Evolutionary conservation across 1,140 invertebrate genomes (phyloP), one percentile per base, ranked within the genome.

Genomic region (Drosophila orena): DNA sequence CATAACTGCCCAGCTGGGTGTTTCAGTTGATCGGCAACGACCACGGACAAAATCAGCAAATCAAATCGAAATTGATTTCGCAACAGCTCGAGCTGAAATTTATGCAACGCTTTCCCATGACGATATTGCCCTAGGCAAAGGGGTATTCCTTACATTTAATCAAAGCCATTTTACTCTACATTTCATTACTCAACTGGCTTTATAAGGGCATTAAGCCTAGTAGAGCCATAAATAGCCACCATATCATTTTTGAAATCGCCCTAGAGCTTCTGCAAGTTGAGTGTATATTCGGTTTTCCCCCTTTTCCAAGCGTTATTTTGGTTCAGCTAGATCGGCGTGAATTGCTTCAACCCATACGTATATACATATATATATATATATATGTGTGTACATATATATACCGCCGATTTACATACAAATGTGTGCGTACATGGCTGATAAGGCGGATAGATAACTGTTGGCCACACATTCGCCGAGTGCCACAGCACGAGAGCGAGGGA

Each of bases 41-140:
- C 69, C 58, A 76, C 42, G 38, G 40, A 54, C 40, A 52, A 81
- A 88, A 88, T 88, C 84, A 88, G 83, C 84, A 88, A 88, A 88
- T 79, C 83, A 88, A 88, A 88, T 88, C 37, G 56, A 79, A 79
- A 79, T 71, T 58, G 52, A 88, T 88, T 88, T 84, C 84, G 65
- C 79, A 83, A 89, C 55, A 55, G 47, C 42, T 62, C 46, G 47
- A 47, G 12, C 56, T 43, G 4, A 68, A 83, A 88, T 89, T 84
- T 78, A 78, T 78, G 76, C 76, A 78, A 77, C 66, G 24, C 12
- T 60, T 68, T 77, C 35, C 57, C 34, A 55, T 65, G 66, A 24
- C 34, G 24, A 4, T 38, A 24, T 20, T 54, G 42, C 57, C 61
- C 58, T 53, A 43, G 35, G 22, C 20, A n/a, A 34, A 8, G 24